Conservation (phyloP, 2,113 vertebrate species). For the Eudorcas thomsonii region DNA sequence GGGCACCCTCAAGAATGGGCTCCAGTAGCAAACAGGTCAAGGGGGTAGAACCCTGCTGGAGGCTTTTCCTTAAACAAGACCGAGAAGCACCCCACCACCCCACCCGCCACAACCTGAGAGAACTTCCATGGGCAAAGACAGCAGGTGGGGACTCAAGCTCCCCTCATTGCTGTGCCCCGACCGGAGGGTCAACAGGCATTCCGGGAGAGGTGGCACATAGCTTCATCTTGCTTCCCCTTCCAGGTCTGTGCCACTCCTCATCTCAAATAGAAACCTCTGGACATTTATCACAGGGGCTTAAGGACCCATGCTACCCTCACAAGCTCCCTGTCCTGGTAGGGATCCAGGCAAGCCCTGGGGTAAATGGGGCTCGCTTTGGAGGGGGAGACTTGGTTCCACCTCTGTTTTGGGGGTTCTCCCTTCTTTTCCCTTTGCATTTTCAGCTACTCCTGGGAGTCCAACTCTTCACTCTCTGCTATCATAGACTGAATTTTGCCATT, state of each 20-base stretch:
- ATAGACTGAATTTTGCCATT: not conserved
- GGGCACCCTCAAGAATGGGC: not conserved
- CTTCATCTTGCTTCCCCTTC: not conserved
- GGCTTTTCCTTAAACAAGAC: not conserved
- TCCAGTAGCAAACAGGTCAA: not conserved
- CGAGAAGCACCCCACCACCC: fast-evolving
- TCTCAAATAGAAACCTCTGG: not conserved
- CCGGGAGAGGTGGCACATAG: not conserved
- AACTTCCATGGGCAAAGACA: not conserved
- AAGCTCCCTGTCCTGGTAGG: not conserved
- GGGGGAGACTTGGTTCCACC: not conserved
- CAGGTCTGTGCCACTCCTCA: not conserved
- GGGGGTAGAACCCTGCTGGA: not conserved
- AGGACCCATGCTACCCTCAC: not conserved
- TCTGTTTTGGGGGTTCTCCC: not conserved
- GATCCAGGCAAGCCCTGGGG: not conserved
- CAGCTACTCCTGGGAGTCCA: not conserved
- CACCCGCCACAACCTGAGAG: not conserved
- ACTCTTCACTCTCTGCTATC: not conserved
- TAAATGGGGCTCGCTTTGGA: not conserved
- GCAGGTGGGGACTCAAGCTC: fast-evolving
- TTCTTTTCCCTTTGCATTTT: not conserved
- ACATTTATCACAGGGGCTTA: not conserved
- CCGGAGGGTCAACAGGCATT: not conserved
- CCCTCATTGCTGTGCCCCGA: too few relatives aligned